Percentiles rank a stretch among this genome's conserved stretches.
Conservation (phyloP, 2,113 vertebrate genomes). For the Micromys minutus region DNA sequence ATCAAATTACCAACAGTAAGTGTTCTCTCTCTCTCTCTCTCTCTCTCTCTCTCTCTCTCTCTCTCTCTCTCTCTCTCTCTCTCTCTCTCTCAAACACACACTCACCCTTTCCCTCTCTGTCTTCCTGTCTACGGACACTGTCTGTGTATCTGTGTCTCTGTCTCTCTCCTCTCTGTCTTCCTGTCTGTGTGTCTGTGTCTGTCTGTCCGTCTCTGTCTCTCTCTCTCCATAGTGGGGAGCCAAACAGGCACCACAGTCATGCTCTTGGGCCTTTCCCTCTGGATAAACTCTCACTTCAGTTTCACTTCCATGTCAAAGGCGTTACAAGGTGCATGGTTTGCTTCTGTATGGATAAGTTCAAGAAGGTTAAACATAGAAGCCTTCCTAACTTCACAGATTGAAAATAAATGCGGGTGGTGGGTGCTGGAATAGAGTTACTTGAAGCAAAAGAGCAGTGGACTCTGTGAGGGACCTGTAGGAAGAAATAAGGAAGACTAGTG, state of each 20-base stretch:
- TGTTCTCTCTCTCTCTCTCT: not conserved
- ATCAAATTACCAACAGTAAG: not conserved
- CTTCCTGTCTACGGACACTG: not conserved
- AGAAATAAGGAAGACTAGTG: not conserved
- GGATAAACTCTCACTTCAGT: not conserved
- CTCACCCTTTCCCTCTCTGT: too few relatives aligned
- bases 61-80: too few relatives aligned
- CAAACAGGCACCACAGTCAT: not conserved
- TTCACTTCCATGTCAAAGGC: conserved; percentile 8
- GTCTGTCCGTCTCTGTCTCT: too few relatives aligned
- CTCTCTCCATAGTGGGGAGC: not conserved
- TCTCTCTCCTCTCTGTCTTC: too few relatives aligned
- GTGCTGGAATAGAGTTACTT: not conserved
- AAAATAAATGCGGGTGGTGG: not conserved
- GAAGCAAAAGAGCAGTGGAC: not conserved
- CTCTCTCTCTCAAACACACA: too few relatives aligned
- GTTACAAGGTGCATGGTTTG: not conserved
- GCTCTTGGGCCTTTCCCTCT: not conserved
- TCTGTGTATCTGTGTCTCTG: not conserved
- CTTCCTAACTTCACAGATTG: conserved; percentile 25
- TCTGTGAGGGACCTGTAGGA: not conserved
- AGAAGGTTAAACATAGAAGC: conserved; percentile 9
- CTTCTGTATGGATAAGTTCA: not conserved
- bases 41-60: too few relatives aligned
- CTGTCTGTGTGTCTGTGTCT: too few relatives aligned